Evolutionary conservation across 53 echinoderm and acorn worm genomes (phyloP).

Genomic region (Arbacia lixula): DNA sequence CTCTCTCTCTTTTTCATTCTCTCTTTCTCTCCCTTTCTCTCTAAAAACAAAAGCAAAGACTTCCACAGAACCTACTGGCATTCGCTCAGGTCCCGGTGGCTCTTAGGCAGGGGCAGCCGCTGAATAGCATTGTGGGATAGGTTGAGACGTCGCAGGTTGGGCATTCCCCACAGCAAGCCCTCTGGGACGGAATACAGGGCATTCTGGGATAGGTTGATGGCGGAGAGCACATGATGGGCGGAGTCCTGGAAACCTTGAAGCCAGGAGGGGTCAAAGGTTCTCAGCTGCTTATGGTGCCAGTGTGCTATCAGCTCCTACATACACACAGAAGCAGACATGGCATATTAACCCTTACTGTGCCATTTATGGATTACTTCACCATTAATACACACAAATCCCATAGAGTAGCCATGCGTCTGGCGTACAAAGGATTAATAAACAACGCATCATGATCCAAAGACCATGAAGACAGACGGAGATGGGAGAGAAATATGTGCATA

Average conservation of each 20-base stretch:
- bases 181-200: conserved; percentile 48
- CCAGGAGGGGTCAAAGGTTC: conserved; percentile 50
- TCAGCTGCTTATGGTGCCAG: conserved; percentile 55
- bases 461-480: no score
- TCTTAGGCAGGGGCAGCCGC: conserved; percentile 32
- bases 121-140: conserved; percentile 59
- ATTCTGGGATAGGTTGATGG: conserved; percentile 69
- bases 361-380: no score
- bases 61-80: conserved; percentile 28
- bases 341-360: no score
- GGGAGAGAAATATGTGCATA: no score
- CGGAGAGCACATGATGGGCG: conserved; percentile 37
- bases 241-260: conserved; percentile 35
- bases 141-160: conserved; percentile 51
- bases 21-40: background rate
- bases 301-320: conserved; percentile 52
- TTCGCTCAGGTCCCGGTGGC: conserved; percentile 44
- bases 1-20: no score
- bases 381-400: no score
- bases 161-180: conserved; percentile 54
- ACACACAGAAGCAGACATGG: no score
- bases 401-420: no score
- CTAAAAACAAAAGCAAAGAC: background rate
- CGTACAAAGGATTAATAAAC: no score
- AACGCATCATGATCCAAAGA: no score